Conservation (phyloP, 2,113 vertebrate genomes). For the Planiliza haematocheilus region DNA sequence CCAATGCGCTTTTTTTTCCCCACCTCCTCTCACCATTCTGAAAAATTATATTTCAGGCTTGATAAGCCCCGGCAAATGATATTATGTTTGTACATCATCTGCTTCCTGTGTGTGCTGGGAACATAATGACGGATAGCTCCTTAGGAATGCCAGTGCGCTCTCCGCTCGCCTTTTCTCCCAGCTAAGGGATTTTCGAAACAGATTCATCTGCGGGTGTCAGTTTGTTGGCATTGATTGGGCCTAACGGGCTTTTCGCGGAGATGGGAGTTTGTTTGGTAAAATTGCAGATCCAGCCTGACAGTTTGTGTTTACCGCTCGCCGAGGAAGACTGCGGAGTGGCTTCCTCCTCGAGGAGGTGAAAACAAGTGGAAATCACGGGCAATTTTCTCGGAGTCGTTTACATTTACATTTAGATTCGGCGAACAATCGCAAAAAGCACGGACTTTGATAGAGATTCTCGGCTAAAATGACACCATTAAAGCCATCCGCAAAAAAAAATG, state of each 20-base stretch:
- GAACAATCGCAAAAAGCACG: slow-evolving; percentile 23
- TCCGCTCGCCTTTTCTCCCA: slow-evolving; percentile 44
- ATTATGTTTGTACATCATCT: slow-evolving; percentile 74
- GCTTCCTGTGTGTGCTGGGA: slow-evolving; percentile 65
- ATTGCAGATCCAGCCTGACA: slow-evolving; percentile 63
- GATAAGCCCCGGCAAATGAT: slow-evolving; percentile 69
- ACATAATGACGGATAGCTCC: slow-evolving; percentile 75
- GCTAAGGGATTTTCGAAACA: slow-evolving; percentile 65
- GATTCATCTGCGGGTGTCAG: slow-evolving; percentile 72
- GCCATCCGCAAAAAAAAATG: neutral
- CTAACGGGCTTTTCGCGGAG: slow-evolving; percentile 61
- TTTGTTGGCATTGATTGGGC: slow-evolving; percentile 71
- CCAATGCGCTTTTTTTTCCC: slow-evolving; percentile 43
- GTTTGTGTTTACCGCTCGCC: slow-evolving; percentile 59
- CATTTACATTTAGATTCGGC: slow-evolving; percentile 37
- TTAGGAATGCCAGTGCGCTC: slow-evolving; percentile 60
- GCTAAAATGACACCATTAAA: slow-evolving; percentile 8
- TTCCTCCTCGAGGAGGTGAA: slow-evolving; percentile 44
- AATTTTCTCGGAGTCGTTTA: slow-evolving; percentile 46
- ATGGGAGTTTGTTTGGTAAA: slow-evolving; percentile 68
- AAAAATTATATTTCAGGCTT: slow-evolving; percentile 76
- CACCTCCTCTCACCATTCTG: slow-evolving; percentile 34
- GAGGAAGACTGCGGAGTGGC: slow-evolving; percentile 30
- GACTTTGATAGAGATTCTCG: neutral
- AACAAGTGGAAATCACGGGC: slow-evolving; percentile 41